Percentiles rank a stretch among this genome's conserved stretches.
Evolutionary conservation across 53 echinoderm and acorn worm species (phyloP).

Genomic region (Mesocentrotus franciscanus): DNA sequence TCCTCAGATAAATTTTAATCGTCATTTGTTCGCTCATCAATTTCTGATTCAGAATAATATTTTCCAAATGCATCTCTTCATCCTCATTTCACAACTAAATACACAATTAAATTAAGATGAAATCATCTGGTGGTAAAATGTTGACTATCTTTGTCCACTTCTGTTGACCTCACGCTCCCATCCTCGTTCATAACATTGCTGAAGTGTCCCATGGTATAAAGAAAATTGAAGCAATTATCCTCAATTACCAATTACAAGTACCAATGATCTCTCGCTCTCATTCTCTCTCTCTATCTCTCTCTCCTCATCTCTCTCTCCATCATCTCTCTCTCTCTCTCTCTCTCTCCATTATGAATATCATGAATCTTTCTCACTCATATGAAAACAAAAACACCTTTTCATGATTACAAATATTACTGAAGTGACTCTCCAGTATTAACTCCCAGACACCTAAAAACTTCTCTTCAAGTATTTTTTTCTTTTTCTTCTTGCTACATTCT

Average conservation of each 20-base stretch:
- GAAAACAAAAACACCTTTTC: not conserved
- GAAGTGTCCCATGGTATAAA: too few relatives aligned
- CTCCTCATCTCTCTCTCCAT: too few relatives aligned
- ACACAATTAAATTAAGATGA: too few relatives aligned
- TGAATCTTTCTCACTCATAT: not conserved
- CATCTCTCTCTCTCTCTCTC: not conserved
- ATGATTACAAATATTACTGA: not conserved
- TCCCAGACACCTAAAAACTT: not conserved
- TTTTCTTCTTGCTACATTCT: not conserved
- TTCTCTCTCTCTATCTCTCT: not conserved
- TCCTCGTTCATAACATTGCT: too few relatives aligned
- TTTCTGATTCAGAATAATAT: too few relatives aligned
- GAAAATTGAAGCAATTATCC: not conserved
- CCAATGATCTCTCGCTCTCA: not conserved
- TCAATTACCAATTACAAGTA: not conserved
- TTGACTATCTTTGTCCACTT: too few relatives aligned
- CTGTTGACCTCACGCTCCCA: too few relatives aligned
- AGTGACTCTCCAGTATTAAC: not conserved
- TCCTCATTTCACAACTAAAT: too few relatives aligned
- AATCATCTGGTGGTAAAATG: too few relatives aligned
- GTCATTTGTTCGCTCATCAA: too few relatives aligned
- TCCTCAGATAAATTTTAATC: too few relatives aligned
- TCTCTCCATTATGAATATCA: not conserved
- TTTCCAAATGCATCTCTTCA: too few relatives aligned
- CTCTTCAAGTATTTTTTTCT: not conserved